A percentile compares a stretch with the other conserved stretches of the same genome.
These are phyloP conservation scores for Sphinx pinastri DNA, from an alignment of 2,888 invertebrate genomes.

Conservation along the genomic window DNA sequence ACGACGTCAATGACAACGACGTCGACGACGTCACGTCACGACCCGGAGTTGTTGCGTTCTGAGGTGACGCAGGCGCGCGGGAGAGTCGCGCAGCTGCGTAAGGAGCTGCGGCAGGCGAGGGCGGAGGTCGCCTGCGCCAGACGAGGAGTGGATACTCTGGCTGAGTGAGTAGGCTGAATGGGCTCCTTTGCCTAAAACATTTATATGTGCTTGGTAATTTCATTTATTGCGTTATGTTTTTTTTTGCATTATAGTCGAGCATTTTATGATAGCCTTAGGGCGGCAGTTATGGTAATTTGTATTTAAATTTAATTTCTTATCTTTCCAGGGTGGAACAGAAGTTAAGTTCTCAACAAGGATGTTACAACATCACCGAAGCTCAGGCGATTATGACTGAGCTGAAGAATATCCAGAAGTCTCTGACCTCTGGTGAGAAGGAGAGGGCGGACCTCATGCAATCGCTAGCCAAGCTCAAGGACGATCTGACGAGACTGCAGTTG, in stretches of 20 bases:
- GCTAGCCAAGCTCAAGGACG: conserved; percentile 96
- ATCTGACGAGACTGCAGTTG: conserved; percentile 93
- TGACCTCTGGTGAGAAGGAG: conserved; percentile 96
- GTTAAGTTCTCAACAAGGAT: conserved; percentile 92
- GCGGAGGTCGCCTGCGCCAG: conserved; percentile 96
- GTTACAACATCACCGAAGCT: conserved; percentile 96
- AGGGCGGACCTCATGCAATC: conserved; percentile 97
- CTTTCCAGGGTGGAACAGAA: conserved; percentile 92
- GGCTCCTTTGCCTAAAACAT: neutral
- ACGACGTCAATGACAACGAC: conserved; percentile 87
- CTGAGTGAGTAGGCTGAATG: conserved; percentile 86
- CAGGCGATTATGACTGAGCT: conserved; percentile 98
- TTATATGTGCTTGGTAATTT: too few species aligned
- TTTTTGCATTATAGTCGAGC: too few species aligned
- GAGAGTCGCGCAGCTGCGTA: conserved; percentile 93
- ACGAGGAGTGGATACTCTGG: conserved; percentile 95
- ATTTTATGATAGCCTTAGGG: too few species aligned
- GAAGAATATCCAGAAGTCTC: conserved; percentile 95
- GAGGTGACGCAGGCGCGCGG: conserved; percentile 96
- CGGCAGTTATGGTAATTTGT: neutral
- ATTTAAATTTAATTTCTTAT: conserved; percentile 1
- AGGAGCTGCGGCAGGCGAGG: conserved; percentile 95
- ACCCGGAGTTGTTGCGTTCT: conserved; percentile 95
- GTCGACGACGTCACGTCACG: conserved; percentile 95
- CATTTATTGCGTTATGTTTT: too few species aligned